These are phyloP conservation scores for Fulica atra DNA, from an alignment of 2,113 vertebrate genomes.

Conservation along the genomic window DNA sequence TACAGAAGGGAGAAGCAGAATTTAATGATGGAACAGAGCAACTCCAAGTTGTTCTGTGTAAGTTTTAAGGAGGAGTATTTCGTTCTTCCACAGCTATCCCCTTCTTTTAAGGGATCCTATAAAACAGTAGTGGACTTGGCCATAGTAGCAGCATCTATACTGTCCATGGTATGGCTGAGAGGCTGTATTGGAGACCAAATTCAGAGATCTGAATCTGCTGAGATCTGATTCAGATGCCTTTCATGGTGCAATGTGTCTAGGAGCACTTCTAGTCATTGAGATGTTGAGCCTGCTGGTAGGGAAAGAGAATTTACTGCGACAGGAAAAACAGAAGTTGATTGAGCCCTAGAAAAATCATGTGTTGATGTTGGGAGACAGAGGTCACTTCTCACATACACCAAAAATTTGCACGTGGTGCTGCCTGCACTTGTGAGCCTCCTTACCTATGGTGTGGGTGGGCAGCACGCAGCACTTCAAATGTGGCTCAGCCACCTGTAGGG, in stretches of 20 bases:
- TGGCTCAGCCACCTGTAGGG: neutral
- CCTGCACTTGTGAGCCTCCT: neutral
- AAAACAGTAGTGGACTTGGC: neutral
- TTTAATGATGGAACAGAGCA: neutral
- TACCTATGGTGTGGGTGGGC: neutral
- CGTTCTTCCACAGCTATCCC: neutral
- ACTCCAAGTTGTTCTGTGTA: neutral
- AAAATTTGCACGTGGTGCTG: neutral
- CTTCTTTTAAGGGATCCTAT: neutral
- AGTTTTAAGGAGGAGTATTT: neutral
- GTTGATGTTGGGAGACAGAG: too few species aligned
- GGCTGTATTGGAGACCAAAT: neutral
- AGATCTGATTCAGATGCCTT: too few species aligned
- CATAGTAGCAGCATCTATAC: neutral
- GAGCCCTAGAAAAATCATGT: too few species aligned
- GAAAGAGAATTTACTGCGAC: too few species aligned
- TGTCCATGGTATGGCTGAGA: fast-evolving
- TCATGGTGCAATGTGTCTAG: fast-evolving
- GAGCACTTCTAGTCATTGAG: neutral
- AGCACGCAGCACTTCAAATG: neutral
- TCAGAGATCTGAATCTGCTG: neutral
- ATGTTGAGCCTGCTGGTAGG: too few species aligned
- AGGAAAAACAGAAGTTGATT: too few species aligned
- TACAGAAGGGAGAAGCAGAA: neutral
- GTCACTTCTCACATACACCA: neutral